Percentiles rank a stretch among this genome's conserved stretches.
phyloP scores from a whole-genome alignment of 2,888 invertebrate species.

The Diplazon laetatorius region DNA sequence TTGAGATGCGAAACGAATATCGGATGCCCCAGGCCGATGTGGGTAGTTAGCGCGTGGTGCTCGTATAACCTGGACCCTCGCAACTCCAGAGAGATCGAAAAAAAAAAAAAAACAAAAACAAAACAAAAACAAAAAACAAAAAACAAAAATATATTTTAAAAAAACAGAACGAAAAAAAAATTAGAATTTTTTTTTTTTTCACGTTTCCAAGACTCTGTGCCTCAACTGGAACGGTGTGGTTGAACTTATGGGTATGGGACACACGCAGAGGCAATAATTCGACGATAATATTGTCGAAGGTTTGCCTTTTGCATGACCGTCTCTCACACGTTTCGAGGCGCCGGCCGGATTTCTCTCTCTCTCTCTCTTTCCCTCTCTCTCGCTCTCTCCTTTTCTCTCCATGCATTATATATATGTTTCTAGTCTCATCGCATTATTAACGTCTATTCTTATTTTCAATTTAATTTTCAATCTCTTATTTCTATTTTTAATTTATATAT shows the following conservation, averaged over 20 bases:
- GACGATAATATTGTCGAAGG: conserved; percentile 61
- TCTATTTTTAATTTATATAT: too few relatives aligned
- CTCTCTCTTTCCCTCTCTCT: conserved; percentile 4
- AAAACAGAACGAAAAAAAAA: too few relatives aligned
- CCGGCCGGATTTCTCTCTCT: conserved; percentile 32
- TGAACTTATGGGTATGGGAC: conserved; percentile 42
- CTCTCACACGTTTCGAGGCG: conserved; percentile 53
- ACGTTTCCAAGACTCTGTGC: conserved; percentile 46
- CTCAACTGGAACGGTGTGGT: conserved; percentile 51
- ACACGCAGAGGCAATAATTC: conserved; percentile 62
- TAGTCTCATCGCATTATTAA: too few relatives aligned
- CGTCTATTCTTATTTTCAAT: too few relatives aligned
- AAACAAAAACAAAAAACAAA: conserved; percentile 23
- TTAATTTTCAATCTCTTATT: too few relatives aligned
- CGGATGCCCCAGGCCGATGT: conserved; percentile 68
- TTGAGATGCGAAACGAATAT: conserved; percentile 66
- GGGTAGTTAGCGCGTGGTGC: conserved; percentile 62
- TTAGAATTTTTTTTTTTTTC: too few relatives aligned
- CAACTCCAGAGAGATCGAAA: conserved; percentile 53
- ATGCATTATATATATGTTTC: too few relatives aligned
- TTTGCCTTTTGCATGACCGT: conserved; percentile 53
- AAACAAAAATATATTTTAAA: too few relatives aligned
- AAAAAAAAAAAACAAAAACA: conserved; percentile 31
- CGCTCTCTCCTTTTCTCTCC: background rate
- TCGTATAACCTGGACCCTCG: conserved; percentile 64